These are phyloP conservation scores for Parochlus steinenii DNA, from an alignment of 2,888 invertebrate species.

Conservation along the genomic window DNA sequence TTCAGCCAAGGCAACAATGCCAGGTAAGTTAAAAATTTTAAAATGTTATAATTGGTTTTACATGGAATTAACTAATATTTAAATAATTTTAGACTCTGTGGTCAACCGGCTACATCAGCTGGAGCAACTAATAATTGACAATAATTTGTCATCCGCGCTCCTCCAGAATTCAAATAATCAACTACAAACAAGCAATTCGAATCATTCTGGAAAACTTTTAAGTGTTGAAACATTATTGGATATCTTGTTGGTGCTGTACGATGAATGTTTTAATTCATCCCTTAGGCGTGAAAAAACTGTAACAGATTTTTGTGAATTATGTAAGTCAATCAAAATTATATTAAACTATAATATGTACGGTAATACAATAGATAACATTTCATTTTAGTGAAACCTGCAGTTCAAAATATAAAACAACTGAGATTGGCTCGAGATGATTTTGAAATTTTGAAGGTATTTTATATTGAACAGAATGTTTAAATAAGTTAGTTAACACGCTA, in stretches of 20 bases:
- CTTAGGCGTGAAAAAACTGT: slow-evolving; percentile 90
- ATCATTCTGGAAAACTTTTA: slow-evolving; percentile 1
- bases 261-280: slow-evolving; percentile 93
- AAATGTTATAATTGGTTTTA: too few relatives aligned
- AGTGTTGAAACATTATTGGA: slow-evolving; percentile 80
- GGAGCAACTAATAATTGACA: slow-evolving; percentile 7
- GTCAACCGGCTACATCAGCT: slow-evolving; percentile 1
- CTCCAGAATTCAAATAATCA: neutral
- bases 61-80: too few relatives aligned
- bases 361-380: neutral
- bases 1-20: neutral
- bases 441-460: slow-evolving; percentile 92
- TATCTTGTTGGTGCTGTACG: slow-evolving; percentile 80
- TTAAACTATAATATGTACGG: neutral
- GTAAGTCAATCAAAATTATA: slow-evolving; percentile 35
- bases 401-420: slow-evolving; percentile 68
- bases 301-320: slow-evolving; percentile 88
- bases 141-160: too few relatives aligned
- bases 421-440: slow-evolving; percentile 89
- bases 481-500: too few relatives aligned
- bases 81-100: slow-evolving; percentile 6
- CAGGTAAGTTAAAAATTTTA: slow-evolving; percentile 8
- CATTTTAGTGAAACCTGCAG: slow-evolving; percentile 68
- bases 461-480: too few relatives aligned
- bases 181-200: neutral